These are phyloP conservation scores for Blennius ocellaris DNA, from an alignment of 2,113 vertebrate genomes.

Conservation along the genomic window DNA sequence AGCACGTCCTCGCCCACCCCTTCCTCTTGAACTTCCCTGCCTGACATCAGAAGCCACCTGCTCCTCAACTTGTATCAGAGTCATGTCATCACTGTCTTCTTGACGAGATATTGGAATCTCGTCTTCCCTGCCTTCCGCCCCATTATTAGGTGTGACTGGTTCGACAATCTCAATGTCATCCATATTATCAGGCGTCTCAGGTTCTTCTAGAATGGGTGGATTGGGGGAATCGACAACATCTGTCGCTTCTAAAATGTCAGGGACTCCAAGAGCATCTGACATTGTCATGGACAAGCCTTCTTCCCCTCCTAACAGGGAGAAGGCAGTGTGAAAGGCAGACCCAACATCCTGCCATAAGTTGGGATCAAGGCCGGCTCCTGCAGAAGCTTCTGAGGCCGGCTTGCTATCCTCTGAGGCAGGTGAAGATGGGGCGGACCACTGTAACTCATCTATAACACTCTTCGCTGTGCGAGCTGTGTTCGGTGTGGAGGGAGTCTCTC, in stretches of 20 bases:
- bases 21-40: constrained; percentile 60
- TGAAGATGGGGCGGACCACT: constrained; percentile 84
- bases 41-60: constrained; percentile 57
- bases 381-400: constrained; percentile 65
- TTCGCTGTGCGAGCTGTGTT: constrained; percentile 75
- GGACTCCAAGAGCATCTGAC: constrained; percentile 25
- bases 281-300: constrained; percentile 63
- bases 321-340: constrained; percentile 78
- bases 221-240: background rate
- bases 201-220: constrained; percentile 30
- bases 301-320: constrained; percentile 72
- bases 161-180: constrained; percentile 29
- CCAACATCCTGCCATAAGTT: constrained; percentile 78
- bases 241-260: constrained; percentile 45
- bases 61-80: constrained; percentile 82
- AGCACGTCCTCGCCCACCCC: constrained; percentile 65
- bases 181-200: constrained; percentile 21
- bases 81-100: constrained; percentile 86
- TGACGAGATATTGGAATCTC: constrained; percentile 70
- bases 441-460: constrained; percentile 76
- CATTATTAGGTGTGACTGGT: constrained; percentile 4
- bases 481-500: constrained; percentile 19
- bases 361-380: constrained; percentile 82
- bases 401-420: constrained; percentile 84
- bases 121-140: constrained; percentile 1